These are phyloP conservation scores for Chaetophractus vellerosus DNA, from an alignment of 2,797 vertebrate species.

Conservation along the genomic window DNA sequence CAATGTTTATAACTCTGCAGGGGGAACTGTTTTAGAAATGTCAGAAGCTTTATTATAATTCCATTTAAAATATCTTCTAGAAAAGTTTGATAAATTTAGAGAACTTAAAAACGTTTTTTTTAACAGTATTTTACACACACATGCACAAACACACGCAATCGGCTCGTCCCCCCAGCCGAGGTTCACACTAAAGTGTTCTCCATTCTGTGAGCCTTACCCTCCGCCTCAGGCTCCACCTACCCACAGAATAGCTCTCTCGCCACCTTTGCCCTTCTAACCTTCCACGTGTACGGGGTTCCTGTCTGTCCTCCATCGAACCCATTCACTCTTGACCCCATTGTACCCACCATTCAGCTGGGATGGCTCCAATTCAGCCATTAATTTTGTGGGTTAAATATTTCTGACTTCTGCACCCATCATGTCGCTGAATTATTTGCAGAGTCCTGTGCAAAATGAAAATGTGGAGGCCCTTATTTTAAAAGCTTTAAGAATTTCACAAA, in stretches of 20 bases:
- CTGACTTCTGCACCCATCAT: too few species aligned
- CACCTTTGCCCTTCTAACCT: background rate
- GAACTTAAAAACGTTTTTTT: constrained; percentile 52
- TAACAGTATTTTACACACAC: background rate
- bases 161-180: background rate
- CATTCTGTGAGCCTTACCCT: background rate
- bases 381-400: background rate
- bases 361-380: background rate
- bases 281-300: accelerated
- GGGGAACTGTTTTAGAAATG: constrained; percentile 71
- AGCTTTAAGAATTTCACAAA: background rate
- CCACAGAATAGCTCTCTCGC: accelerated
- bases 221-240: background rate
- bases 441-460: background rate
- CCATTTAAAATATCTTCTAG: constrained; percentile 67
- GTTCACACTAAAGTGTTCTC: too few species aligned
- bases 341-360: background rate
- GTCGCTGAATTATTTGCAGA: background rate
- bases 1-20: constrained; percentile 53
- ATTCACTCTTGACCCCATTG: accelerated
- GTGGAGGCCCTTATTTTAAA: background rate
- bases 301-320: accelerated
- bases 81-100: constrained; percentile 67
- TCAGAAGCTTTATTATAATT: constrained; percentile 78
- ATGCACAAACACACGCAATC: background rate